phyloP scores from a whole-genome alignment of 2,113 vertebrate genomes.

The Donacobius atricapilla region DNA sequence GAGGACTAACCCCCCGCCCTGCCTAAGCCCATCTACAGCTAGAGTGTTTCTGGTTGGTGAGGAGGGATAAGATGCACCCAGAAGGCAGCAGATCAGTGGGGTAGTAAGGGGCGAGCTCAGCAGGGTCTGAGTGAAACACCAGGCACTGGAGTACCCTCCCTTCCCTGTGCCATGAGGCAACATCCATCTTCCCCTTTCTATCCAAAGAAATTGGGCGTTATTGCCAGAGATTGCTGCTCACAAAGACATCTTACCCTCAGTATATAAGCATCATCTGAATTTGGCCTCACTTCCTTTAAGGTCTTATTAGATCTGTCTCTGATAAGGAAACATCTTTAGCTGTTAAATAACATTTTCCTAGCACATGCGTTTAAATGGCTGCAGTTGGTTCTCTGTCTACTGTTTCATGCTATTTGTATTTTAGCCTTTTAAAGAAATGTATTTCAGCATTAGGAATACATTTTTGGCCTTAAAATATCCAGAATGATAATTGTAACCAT shows the following conservation, averaged over 20 bases:
- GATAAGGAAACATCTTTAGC: slow-evolving; percentile 11
- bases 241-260: neutral
- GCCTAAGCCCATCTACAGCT: neutral
- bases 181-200: neutral
- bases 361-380: neutral
- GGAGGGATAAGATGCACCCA: neutral
- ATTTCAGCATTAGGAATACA: neutral
- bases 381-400: neutral
- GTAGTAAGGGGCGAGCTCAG: neutral
- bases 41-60: neutral
- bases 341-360: slow-evolving; percentile 13
- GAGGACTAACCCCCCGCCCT: neutral
- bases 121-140: neutral
- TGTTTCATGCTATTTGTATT: neutral
- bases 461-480: neutral
- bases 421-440: neutral
- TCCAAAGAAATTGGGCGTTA: neutral
- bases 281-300: slow-evolving; percentile 1
- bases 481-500: neutral
- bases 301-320: neutral
- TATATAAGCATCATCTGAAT: neutral
- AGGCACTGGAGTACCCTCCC: neutral
- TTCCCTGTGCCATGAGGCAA: neutral
- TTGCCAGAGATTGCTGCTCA: neutral
- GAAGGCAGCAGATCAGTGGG: neutral